Conservation (phyloP, 1,140 invertebrate species). For the Caenorhabditis latens region DNA sequence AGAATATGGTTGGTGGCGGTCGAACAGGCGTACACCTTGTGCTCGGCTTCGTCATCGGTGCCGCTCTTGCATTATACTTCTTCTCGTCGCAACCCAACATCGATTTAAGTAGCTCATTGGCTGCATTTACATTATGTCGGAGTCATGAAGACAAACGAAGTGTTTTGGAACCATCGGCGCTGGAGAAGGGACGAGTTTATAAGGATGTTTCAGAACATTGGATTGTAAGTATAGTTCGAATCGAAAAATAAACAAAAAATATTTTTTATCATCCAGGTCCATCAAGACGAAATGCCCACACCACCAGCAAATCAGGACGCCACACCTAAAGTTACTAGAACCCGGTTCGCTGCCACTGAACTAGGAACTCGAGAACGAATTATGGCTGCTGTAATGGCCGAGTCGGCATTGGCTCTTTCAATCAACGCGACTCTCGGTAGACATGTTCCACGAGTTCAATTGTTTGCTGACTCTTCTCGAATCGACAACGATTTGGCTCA, state of each 20-base stretch:
- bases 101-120: conserved; percentile 38
- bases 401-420: conserved; percentile 70
- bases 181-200: conserved; percentile 22
- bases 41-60: conserved; percentile 56
- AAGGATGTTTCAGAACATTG: conserved; percentile 62
- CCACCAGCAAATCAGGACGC: conserved; percentile 53
- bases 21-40: conserved; percentile 55
- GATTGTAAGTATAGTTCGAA: conserved; percentile 30
- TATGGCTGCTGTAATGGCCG: conserved; percentile 73
- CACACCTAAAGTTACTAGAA: conserved; percentile 62
- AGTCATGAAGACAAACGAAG: neutral
- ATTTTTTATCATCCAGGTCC: neutral
- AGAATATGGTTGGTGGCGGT: conserved; percentile 57
- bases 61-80: conserved; percentile 19
- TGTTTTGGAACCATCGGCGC: neutral
- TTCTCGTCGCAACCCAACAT: conserved; percentile 2
- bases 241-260: neutral
- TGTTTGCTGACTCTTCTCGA: conserved; percentile 72
- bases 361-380: conserved; percentile 75
- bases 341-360: conserved; percentile 77
- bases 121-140: conserved; percentile 27
- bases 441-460: conserved; percentile 71
- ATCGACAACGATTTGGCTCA: conserved; percentile 69
- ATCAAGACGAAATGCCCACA: conserved; percentile 37
- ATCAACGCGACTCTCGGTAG: conserved; percentile 71